Conservation (phyloP, 2,113 vertebrate species). For the Cheirogaleus medius region DNA sequence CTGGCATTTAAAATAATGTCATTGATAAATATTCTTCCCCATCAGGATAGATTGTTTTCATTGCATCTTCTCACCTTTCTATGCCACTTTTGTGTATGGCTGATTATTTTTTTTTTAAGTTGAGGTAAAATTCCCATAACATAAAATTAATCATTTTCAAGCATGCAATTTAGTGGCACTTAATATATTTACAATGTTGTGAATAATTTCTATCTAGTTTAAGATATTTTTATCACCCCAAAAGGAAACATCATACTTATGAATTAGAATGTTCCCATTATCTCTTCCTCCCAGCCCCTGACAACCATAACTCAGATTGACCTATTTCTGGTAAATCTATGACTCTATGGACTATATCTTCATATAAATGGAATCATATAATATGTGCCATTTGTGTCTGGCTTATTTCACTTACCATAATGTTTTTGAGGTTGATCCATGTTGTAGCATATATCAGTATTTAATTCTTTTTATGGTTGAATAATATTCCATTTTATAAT, state of each 20-base stretch:
- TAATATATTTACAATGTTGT: too few species aligned
- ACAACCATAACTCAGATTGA: neutral
- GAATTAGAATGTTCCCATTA: neutral
- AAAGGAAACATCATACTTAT: too few species aligned
- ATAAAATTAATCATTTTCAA: too few species aligned
- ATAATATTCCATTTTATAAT: neutral
- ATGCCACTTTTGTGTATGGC: neutral
- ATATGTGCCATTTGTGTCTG: too few species aligned
- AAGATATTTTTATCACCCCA: too few species aligned
- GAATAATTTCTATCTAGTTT: too few species aligned
- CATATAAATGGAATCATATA: too few species aligned
- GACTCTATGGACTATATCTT: too few species aligned
- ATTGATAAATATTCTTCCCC: neutral
- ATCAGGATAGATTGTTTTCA: neutral
- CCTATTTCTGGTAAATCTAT: neutral
- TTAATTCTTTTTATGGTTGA: too few species aligned
- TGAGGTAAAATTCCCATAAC: neutral
- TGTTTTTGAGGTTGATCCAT: neutral
- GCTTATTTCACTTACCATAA: too few species aligned
- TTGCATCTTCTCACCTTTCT: neutral
- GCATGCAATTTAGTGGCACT: too few species aligned
- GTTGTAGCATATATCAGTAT: too few species aligned
- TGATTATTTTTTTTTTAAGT: neutral
- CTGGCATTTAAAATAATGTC: neutral
- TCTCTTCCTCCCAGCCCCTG: neutral